A percentile compares a stretch with the other conserved stretches of the same genome.
phyloP scores from a whole-genome alignment of 2,113 vertebrate genomes.

The Capreolus pygargus region DNA sequence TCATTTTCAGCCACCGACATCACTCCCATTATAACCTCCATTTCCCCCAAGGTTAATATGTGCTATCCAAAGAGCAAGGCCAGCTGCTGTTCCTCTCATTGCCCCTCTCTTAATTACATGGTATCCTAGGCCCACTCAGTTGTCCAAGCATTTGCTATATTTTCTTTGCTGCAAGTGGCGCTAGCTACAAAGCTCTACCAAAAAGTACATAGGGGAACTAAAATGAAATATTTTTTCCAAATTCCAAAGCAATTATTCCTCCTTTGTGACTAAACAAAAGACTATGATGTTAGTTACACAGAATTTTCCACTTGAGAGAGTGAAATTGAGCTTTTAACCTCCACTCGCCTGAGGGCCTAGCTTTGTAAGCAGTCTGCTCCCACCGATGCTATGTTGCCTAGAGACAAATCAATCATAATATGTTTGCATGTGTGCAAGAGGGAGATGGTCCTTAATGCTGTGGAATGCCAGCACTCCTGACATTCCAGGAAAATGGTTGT shows the following conservation, averaged over 20 bases:
- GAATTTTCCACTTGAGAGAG: background rate
- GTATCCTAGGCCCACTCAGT: background rate
- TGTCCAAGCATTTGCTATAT: background rate
- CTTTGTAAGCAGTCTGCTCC: background rate
- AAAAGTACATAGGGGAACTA: background rate
- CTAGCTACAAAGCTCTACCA: background rate
- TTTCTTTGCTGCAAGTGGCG: background rate
- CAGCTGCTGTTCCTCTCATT: background rate
- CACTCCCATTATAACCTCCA: background rate
- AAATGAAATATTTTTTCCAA: background rate
- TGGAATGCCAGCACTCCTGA: background rate
- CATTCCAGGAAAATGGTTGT: background rate
- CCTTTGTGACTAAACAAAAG: background rate
- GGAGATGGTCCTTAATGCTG: background rate
- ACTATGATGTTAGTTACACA: background rate
- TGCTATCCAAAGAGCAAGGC: background rate
- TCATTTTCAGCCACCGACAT: background rate
- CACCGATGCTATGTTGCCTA: background rate
- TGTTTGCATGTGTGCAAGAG: background rate
- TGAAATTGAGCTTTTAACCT: background rate
- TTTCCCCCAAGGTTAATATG: background rate
- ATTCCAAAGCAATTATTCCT: background rate
- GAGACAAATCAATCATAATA: background rate
- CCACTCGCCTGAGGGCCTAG: background rate
- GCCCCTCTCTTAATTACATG: background rate